Evolutionary conservation across 2,113 vertebrate genomes (phyloP), one percentile per base, ranked within the genome.

Genomic region (Taxidea taxus): DNA sequence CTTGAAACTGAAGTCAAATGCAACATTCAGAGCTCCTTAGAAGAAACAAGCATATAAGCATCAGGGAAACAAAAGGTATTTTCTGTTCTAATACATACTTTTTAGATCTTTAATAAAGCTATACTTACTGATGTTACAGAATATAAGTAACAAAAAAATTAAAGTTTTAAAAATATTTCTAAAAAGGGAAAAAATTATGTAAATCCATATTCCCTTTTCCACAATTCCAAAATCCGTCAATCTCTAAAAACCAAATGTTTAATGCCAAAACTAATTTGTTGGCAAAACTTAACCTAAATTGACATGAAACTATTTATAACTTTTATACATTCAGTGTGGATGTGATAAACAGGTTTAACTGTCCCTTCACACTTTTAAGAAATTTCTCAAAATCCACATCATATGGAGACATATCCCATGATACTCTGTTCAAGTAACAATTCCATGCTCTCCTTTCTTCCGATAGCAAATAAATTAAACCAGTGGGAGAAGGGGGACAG

Each of bases 1-100:
- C 68, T 93, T 93, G 64, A 96, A 85, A 95, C 27, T 89, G 16
- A 92, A 90, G 54, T 37, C 51, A 97, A 97, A 92, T 56, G 5
- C 42, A 91, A 64, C 31, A 87, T 83, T 87, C 34, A 92, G 4
- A 74, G 80, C 75, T 70, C 31, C 85, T 95, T 92, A 94, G 31
- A 91, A 94, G 64, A 93, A 96, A 95, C 27, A 75, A 95, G 34
- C 21, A 89, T 18, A 51, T 47, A 82, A 95, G n/a, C 27, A 64
- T 93, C 60, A 80, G 60, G 49, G 15, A 54, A 70, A 58, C 4
- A n/a, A 84, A 96, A 58, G 60, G 4, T 34, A 11, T 64, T 66
- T 88, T 91, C 75, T 49, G 15, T 47, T n/a, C 9, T 27, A 87
- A 39, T 39, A 90, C 10, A 25, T 47, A 90, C 13, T 86, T 91